Conservation (phyloP, 2,113 vertebrate genomes). For the Ctenomys sociabilis region DNA sequence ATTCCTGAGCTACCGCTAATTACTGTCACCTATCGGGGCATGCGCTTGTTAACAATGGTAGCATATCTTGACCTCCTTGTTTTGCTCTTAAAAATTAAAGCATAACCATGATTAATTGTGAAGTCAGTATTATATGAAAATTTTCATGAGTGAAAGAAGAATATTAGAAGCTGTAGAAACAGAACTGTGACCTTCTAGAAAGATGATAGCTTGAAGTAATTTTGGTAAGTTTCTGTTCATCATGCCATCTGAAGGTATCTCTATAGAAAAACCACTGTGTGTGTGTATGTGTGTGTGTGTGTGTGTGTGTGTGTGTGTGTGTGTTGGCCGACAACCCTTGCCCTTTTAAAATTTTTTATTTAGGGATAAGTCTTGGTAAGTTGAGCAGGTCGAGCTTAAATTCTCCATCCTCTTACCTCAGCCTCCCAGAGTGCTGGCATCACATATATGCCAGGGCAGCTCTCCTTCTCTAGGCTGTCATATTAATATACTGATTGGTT, state of each 20-base stretch:
- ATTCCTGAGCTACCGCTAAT: slow-evolving; percentile 21
- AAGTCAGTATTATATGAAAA: slow-evolving; percentile 38
- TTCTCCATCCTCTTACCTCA: neutral
- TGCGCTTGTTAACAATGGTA: neutral
- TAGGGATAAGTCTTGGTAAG: neutral
- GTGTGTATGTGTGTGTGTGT: neutral
- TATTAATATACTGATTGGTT: neutral
- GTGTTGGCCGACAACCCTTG: neutral
- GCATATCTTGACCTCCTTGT: neutral
- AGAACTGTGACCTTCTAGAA: neutral
- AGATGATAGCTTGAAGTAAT: neutral
- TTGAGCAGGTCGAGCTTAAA: neutral
- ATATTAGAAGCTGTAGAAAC: neutral
- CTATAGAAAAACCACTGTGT: neutral
- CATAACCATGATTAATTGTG: neutral
- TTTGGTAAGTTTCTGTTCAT: neutral
- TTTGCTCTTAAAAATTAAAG: neutral
- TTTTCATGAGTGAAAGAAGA: neutral
- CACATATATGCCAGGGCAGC: neutral
- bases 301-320: neutral
- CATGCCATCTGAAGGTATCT: neutral
- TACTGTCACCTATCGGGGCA: neutral
- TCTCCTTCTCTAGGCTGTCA: neutral
- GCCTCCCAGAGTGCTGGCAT: neutral
- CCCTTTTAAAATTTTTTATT: neutral